A percentile compares a stretch with the other conserved stretches of the same genome.
Evolutionary conservation across 2,888 invertebrate species (phyloP).

Genomic region (Labia minor): DNA sequence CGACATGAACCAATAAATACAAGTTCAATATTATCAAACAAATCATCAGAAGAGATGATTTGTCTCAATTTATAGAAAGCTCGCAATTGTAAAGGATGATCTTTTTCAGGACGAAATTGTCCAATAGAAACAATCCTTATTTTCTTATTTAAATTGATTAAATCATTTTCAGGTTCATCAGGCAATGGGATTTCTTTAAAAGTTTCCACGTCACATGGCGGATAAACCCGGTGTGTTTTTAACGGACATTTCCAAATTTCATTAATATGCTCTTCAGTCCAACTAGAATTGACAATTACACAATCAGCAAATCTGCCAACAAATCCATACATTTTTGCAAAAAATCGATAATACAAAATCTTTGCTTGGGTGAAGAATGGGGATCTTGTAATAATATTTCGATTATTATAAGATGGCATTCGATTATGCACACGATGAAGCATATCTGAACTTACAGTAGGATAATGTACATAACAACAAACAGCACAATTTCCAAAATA

Average conservation of each 20-base stretch:
- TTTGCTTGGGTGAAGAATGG: conserved; percentile 71
- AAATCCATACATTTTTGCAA: conserved; percentile 73
- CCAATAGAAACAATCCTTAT: conserved; percentile 70
- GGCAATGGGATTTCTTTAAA: conserved; percentile 43
- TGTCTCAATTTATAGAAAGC: conserved; percentile 72
- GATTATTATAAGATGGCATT: conserved; percentile 70
- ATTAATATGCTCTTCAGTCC: conserved; percentile 90
- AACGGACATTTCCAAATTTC: conserved; percentile 61
- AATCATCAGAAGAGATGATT: conserved; percentile 50
- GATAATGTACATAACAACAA: conserved; percentile 91
- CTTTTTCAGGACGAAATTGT: conserved; percentile 96
- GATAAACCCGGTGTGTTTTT: conserved; percentile 70
- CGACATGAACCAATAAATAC: conserved; percentile 87
- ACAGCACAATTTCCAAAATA: conserved; percentile 72
- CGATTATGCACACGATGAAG: conserved; percentile 64
- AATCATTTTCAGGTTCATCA: conserved; percentile 36
- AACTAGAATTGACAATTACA: conserved; percentile 91
- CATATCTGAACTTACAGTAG: conserved; percentile 91
- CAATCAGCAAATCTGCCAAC: conserved; percentile 74
- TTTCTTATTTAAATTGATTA: conserved; percentile 31
- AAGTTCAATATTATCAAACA: conserved; percentile 62
- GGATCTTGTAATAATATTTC: conserved; percentile 66
- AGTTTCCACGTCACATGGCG: conserved; percentile 81
- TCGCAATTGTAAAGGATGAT: conserved; percentile 86
- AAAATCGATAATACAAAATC: conserved; percentile 77